Evolutionary conservation across 2,888 invertebrate species (phyloP), one percentile per base, ranked within the genome.

Genomic region (Leptarthrus brevirostris): DNA sequence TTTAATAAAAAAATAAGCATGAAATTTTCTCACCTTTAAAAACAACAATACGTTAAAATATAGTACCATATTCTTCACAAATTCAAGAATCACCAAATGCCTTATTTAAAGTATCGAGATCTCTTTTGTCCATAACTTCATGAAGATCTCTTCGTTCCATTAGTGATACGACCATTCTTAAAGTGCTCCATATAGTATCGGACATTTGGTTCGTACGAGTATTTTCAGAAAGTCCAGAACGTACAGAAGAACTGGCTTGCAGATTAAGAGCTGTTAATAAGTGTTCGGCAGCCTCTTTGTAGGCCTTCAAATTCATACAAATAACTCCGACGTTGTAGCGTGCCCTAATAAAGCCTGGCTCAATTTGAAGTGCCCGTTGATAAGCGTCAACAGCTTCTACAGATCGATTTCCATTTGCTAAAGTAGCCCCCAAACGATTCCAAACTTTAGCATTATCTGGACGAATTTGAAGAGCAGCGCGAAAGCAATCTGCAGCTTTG

Each of bases 361-460:
- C 93, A 64, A 98, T 86, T 81, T 93, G 90, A 66, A 99, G 87
- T 40, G 98, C 97, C 80, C 91, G 90, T 81, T 95, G 93, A 83
- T 99, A 99, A 0, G 98, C 98, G 78, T 95, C 93, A 5, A 99
- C 94, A 3, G 99, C 98, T 86, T 98, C 96, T 81, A 97, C 97
- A 36, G 97, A 94, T 77, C 92, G 90, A 70, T 93, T 93, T 77
- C 97, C 96, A 84, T 99, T 99, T 12, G 99, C 99, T 80, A 98
- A 86, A 54, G 98, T 97, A 34, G 99, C 99, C 70, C 99, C 99
- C 30, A 99, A 87, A 79, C 97, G 92, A 85, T 99, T 99, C 98
- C 98, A 99, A 69, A 97, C 84, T 81, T 95, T 91, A 4, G 97
- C 93, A 88, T 98, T 96, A 54, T 87, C 84, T 74, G 84, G 84